Evolutionary conservation across 92 coral and sea anemone genomes (phyloP).

Genomic region (Epizoanthus rinbou): DNA sequence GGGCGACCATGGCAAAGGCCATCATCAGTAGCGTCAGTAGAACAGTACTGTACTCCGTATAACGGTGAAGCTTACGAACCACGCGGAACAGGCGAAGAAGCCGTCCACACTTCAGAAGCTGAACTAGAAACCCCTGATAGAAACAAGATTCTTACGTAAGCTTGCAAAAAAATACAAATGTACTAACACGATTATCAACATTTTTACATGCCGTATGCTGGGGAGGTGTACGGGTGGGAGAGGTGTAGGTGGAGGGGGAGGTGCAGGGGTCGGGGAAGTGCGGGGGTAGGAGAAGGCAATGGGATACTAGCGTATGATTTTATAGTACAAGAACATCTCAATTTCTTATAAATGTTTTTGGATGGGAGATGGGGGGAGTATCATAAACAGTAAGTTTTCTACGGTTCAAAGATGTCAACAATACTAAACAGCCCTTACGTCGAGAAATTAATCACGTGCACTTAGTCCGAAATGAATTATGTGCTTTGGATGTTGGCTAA

Average conservation of each 20-base stretch:
- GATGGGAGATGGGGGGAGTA: no score
- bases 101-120: constrained; percentile 85
- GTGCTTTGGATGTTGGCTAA: no score
- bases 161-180: neutral
- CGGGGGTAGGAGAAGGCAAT: no score
- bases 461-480: no score
- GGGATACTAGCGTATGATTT: no score
- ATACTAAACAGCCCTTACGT: neutral
- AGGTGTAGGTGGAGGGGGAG: no score
- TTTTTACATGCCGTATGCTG: no score
- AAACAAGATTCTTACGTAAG: constrained; percentile 14
- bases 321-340: no score
- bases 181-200: neutral
- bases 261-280: no score
- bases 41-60: constrained; percentile 86
- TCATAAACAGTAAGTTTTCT: neutral
- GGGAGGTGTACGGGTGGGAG: neutral
- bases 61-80: constrained; percentile 83
- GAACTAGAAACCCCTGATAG: constrained; percentile 79
- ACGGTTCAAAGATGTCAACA: neutral
- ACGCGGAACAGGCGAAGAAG: constrained; percentile 89
- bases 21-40: constrained; percentile 78
- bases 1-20: constrained; percentile 90
- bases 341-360: no score
- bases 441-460: no score